Base-by-base conservation (phyloP, 2,888 invertebrate genomes). In the Ophion ellenae region DNA sequence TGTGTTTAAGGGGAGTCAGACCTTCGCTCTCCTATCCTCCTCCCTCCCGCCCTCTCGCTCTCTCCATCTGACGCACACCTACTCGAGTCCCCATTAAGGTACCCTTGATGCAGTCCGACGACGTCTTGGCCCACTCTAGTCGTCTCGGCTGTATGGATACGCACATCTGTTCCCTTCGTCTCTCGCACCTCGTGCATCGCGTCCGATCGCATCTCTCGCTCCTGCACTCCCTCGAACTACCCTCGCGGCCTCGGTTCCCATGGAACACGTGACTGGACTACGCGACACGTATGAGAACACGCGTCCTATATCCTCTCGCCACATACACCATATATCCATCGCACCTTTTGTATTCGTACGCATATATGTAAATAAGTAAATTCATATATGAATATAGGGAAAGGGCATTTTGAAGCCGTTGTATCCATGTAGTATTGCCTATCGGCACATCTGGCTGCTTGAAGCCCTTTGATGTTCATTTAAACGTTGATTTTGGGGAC, bases 1-100 rank as follows among this genome's bases (percentile, higher is more conserved):
- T 89, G 90, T 85, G 90, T 76, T 83, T 70, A 74, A 81, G 75
- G 78, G 73, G 86, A 53, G 69, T 81, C 32, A 59, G 70, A 14
- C 20, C 64, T 67, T 67, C 70, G 67, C 3, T 20, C 70, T 32
- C 14, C 32, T 40, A 10, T 66, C 64, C 28, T 36, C 53, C 66
- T 40, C 63, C 70, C 69, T 67, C 67, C 40, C 78, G 20, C 63
- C 63, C 69, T 74, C 74, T 77, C 53, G 64, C 67, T 59, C 20
- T 71, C 76, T 71, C 77, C 40, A 7, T n/a, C 75, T 76, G 71
- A 79, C 82, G 36, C 79, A 63, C 77, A 77, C 69, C 74, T 40
- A 45, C 40, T 40, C 40, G 28, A 70, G 53, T 28, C 14, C 61
- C 40, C 40, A 63, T 63, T 75, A 47, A 40, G 75, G 63, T 28